These are phyloP conservation scores for Taenaris catops DNA, from an alignment of 2,888 invertebrate genomes.

Conservation along the genomic window DNA sequence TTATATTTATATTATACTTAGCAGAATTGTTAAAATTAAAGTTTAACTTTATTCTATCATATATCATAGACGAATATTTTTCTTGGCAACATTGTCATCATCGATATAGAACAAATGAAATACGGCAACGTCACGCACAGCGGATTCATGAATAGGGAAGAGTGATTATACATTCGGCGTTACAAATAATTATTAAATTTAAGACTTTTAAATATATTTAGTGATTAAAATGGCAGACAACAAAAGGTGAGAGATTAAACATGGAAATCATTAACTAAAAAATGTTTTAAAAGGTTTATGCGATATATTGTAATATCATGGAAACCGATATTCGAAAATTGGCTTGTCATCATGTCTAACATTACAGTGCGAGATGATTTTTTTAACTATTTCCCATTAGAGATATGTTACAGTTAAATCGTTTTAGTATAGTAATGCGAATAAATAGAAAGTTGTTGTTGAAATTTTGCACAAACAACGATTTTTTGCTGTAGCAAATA, in stretches of 20 bases:
- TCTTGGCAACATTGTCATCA: conserved; percentile 44
- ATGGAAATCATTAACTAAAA: conserved; percentile 8
- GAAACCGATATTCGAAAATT: conserved; percentile 55
- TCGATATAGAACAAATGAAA: conserved; percentile 72
- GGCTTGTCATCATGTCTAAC: conserved; percentile 79
- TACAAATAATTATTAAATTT: conserved; percentile 46
- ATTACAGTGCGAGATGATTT: conserved; percentile 17
- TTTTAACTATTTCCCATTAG: neutral
- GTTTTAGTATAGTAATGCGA: neutral
- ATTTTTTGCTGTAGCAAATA: conserved; percentile 1
- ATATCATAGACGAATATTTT: conserved; percentile 14
- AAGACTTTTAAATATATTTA: conserved; percentile 27
- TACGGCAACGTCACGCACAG: conserved; percentile 78
- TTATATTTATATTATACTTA: too few relatives aligned
- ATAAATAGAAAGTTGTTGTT: neutral
- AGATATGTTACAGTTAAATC: conserved; percentile 1
- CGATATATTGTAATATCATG: conserved; percentile 21
- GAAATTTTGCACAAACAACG: too few relatives aligned
- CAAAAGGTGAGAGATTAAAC: conserved; percentile 55
- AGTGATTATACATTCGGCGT: conserved; percentile 39
- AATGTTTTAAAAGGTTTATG: conserved; percentile 10
- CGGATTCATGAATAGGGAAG: conserved; percentile 37
- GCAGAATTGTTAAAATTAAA: too few relatives aligned
- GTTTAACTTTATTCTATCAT: too few relatives aligned
- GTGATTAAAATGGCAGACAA: conserved; percentile 74